phyloP scores from a whole-genome alignment of 2,113 vertebrate genomes.

The Hiodon alosoides region DNA sequence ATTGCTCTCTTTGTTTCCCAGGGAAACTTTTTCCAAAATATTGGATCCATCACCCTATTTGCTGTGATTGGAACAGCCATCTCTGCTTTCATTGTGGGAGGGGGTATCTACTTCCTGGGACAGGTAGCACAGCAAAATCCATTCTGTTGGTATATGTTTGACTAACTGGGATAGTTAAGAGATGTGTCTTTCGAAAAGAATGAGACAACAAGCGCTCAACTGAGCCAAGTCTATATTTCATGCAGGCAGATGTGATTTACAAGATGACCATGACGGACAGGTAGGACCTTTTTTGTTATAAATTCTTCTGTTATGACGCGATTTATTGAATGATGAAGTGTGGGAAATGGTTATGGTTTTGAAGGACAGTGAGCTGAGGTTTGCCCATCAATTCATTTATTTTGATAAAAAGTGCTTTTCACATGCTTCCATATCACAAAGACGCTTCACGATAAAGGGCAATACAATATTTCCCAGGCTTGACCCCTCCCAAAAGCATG shows the following conservation, averaged over 20 bases:
- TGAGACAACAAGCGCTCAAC: neutral
- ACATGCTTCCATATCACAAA: no score
- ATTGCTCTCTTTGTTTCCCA: conserved; percentile 41
- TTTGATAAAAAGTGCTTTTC: no score
- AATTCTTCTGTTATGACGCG: neutral
- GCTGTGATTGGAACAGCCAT: conserved; percentile 94
- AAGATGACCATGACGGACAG: conserved; percentile 99
- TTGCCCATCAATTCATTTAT: no score
- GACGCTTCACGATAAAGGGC: no score
- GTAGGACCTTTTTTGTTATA: conserved; percentile 53
- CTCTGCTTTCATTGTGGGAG: conserved; percentile 95
- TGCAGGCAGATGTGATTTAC: conserved; percentile 96
- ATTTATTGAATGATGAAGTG: neutral
- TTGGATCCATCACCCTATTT: conserved; percentile 94
- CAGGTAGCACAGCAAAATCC: conserved; percentile 68
- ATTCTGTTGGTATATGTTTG: neutral
- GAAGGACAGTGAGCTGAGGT: no score
- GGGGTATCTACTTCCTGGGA: conserved; percentile 95
- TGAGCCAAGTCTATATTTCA: conserved; percentile 28
- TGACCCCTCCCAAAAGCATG: no score
- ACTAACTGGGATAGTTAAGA: no score
- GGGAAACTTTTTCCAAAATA: conserved; percentile 99
- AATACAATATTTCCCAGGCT: no score
- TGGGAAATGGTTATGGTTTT: no score
- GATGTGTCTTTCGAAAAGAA: neutral